Conservation (phyloP, 1,140 invertebrate species). For the Cydia pomonella region DNA sequence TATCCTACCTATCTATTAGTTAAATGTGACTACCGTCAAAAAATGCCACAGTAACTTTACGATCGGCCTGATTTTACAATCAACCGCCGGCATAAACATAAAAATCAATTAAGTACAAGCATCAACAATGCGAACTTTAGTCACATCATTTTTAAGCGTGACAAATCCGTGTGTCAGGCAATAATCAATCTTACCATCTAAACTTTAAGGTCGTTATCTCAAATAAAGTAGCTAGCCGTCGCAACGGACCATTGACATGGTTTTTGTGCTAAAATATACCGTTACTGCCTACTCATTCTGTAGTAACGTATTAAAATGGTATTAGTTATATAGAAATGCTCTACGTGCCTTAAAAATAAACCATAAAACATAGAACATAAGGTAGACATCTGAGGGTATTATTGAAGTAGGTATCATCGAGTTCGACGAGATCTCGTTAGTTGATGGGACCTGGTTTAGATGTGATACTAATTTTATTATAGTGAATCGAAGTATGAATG, state of each 20-base stretch:
- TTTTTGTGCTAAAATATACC: slow-evolving; percentile 11
- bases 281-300: slow-evolving; percentile 10
- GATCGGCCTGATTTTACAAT: too few species aligned
- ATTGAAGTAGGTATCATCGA: too few species aligned
- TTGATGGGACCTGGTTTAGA: slow-evolving; percentile 11
- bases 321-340: background rate
- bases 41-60: too few species aligned
- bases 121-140: background rate
- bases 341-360: background rate
- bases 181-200: background rate
- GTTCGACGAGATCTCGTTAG: background rate
- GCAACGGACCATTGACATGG: slow-evolving; percentile 8
- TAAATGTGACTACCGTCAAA: too few species aligned
- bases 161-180: background rate
- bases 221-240: background rate
- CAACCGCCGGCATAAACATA: background rate
- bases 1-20: too few species aligned
- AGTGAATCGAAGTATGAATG: background rate
- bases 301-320: slow-evolving; percentile 18
- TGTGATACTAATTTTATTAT: background rate
- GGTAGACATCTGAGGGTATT: background rate
- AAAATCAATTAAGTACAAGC: slow-evolving; percentile 5
- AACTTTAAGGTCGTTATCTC: background rate
- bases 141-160: slow-evolving; percentile 1
- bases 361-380: background rate